Percentiles rank a stretch among this genome's conserved stretches.
These are phyloP conservation scores for Mesaphorura yosii DNA, from an alignment of 1,140 invertebrate species.

Conservation along the genomic window DNA sequence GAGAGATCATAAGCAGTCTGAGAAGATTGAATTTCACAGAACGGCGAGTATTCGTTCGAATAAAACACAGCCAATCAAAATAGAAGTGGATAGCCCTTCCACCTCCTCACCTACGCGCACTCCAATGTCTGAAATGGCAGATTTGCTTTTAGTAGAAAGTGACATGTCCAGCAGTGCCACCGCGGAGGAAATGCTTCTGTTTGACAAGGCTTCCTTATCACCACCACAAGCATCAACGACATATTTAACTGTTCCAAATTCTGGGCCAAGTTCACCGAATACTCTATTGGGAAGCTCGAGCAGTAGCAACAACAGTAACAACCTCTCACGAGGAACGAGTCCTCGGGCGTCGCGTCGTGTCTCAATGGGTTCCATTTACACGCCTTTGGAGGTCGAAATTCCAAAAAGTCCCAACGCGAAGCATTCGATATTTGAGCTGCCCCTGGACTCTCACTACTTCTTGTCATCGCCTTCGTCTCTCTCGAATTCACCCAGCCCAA, in stretches of 20 bases:
- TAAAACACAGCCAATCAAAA: constrained; percentile 12
- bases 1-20: constrained; percentile 16
- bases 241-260: constrained; percentile 9
- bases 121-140: constrained; percentile 12
- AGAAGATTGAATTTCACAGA: constrained; percentile 15
- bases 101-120: constrained; percentile 17
- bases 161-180: neutral
- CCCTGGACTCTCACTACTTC: constrained; percentile 31
- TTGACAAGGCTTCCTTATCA: neutral
- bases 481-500: constrained; percentile 15
- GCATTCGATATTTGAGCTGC: constrained; percentile 12
- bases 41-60: too few relatives aligned
- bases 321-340: constrained; percentile 21
- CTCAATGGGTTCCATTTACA: constrained; percentile 33
- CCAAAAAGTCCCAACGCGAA: constrained; percentile 31
- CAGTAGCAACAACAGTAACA: constrained; percentile 12
- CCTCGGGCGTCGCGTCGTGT: constrained; percentile 33
- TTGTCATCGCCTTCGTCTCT: constrained; percentile 31
- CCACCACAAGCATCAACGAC: neutral
- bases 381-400: constrained; percentile 32
- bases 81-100: constrained; percentile 30
- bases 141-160: too few relatives aligned
- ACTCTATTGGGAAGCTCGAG: neutral
- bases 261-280: constrained; percentile 4
- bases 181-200: constrained; percentile 3